Evolutionary conservation across 92 coral and sea anemone species (phyloP).

Genomic region (Hydrozoanthus gracilis): DNA sequence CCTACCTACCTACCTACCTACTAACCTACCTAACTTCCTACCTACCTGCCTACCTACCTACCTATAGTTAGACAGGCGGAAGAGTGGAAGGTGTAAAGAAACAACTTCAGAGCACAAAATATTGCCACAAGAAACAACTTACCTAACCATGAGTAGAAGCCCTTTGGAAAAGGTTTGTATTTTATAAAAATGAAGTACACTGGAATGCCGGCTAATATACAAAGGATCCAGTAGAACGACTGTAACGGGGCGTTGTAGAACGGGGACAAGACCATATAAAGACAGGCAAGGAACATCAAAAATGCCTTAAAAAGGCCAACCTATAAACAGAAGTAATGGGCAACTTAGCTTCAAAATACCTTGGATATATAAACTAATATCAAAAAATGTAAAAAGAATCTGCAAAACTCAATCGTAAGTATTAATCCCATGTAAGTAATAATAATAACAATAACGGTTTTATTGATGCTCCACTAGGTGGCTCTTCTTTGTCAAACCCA

Average conservation of each 20-base stretch:
- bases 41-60: no score
- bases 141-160: constrained; percentile 44
- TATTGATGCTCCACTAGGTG: no score
- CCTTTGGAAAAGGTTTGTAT: constrained; percentile 35
- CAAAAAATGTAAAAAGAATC: no score
- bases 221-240: constrained; percentile 51
- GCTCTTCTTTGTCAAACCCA: no score
- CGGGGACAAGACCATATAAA: constrained; percentile 46
- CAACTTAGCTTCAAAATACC: neutral
- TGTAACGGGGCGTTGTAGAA: constrained; percentile 45
- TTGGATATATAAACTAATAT: neutral
- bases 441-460: no score
- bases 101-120: no score
- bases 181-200: constrained; percentile 50
- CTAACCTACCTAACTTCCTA: no score
- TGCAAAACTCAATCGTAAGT: no score
- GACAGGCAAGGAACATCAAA: constrained; percentile 26
- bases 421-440: no score
- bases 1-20: no score
- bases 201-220: constrained; percentile 47
- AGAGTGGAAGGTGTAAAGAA: no score
- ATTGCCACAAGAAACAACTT: neutral
- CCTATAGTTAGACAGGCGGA: no score
- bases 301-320: constrained; percentile 36
- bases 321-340: neutral